Base-by-base conservation (phyloP, 2,888 invertebrate species). In the Cremastobaeus sp. region DNA sequence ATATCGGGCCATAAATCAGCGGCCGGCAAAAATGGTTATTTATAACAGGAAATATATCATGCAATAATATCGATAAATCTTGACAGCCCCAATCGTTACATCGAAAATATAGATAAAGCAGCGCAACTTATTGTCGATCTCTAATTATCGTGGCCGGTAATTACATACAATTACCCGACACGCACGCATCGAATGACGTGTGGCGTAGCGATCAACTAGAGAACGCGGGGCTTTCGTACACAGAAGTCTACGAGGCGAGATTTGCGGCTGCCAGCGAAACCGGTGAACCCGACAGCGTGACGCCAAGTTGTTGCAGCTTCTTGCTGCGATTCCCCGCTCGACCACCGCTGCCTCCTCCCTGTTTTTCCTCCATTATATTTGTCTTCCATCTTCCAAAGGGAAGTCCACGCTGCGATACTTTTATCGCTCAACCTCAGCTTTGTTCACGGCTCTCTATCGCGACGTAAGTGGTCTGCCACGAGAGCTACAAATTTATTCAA, bases 231-330 rank as follows among this genome's bases (percentile, higher is more conserved):
- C 39, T 45, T 57, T 54, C 11, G 37, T 55, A 41, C 48, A 41
- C 25, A 14, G 30, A n/a, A 45, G 20, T 32, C 32, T 50, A 39
- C 41, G 21, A 6, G n/a, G 34, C 21, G 65, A 48, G 62, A 50
- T 66, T 60, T 71, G 76, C 76, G 81, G 81, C 79, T 81, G 50
- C 57, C 81, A 83, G 80, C 81, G 83, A 86, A 86, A 86, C 86
- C 86, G 86, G 86, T 87, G 87, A 85, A 85, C 83, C 86, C 87
- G 86, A 86, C 87, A 85, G 87, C 86, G 79, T 86, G 87, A 86
- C 86, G 87, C 86, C 86, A 80, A 82, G 80, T 68, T 80, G 79
- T 78, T 79, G 78, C 76, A 59, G 55, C 74, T 76, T 79, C 78
- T 78, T 77, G 77, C 77, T 74, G 75, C 76, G 28, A 34, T 60